phyloP scores from a whole-genome alignment of 2,888 invertebrate genomes.

The Aphrophora alni region DNA sequence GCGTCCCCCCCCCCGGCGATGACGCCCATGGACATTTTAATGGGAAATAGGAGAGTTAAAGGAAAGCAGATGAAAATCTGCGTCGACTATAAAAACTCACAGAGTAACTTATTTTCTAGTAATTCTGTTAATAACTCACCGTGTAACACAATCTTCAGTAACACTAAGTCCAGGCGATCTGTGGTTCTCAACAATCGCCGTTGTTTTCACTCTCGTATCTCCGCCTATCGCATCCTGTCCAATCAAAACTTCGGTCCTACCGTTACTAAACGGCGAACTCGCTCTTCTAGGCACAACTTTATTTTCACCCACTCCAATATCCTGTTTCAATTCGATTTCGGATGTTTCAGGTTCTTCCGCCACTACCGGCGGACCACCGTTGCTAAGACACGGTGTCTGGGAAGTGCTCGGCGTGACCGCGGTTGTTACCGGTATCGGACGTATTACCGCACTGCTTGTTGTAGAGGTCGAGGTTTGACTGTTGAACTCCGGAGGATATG shows the following conservation, averaged over 20 bases:
- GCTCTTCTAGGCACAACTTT: neutral
- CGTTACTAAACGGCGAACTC: slow-evolving; percentile 69
- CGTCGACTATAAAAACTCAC: too few species aligned
- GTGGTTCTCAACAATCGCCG: slow-evolving; percentile 63
- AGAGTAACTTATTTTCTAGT: too few species aligned
- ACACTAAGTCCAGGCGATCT: slow-evolving; percentile 12
- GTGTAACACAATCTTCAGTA: slow-evolving; percentile 41
- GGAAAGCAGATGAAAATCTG: too few species aligned
- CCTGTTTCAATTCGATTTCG: slow-evolving; percentile 52
- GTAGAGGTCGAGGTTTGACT: slow-evolving; percentile 42
- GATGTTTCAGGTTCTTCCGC: slow-evolving; percentile 44
- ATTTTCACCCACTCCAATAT: slow-evolving; percentile 35
- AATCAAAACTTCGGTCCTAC: slow-evolving; percentile 75
- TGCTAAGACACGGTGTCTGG: slow-evolving; percentile 28
- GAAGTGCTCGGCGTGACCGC: slow-evolving; percentile 35
- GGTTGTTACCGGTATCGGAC: slow-evolving; percentile 36
- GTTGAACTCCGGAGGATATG: slow-evolving; percentile 58
- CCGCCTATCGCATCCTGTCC: slow-evolving; percentile 59
- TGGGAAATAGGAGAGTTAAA: too few species aligned
- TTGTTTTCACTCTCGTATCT: slow-evolving; percentile 65
- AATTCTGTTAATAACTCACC: slow-evolving; percentile 39
- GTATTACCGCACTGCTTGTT: slow-evolving; percentile 47
- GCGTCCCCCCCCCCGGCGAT: too few species aligned
- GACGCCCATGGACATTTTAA: too few species aligned
- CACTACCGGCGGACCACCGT: slow-evolving; percentile 23